These are phyloP conservation scores for Ypsolopha scabrella DNA, from an alignment of 2,888 invertebrate genomes.

Conservation along the genomic window DNA sequence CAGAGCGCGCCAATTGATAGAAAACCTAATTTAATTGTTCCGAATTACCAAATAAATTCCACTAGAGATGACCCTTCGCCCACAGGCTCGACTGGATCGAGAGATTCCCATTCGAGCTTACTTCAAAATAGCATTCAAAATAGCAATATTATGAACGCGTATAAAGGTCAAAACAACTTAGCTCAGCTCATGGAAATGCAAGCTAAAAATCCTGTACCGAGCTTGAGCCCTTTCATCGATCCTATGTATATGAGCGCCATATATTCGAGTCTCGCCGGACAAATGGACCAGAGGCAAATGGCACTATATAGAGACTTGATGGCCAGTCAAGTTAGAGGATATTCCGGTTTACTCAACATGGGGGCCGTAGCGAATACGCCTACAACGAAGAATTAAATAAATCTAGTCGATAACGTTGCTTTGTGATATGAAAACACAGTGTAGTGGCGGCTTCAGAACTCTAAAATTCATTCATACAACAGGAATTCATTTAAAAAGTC, in stretches of 20 bases:
- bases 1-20: conserved; percentile 14
- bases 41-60: conserved; percentile 41
- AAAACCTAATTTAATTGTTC: conserved; percentile 38
- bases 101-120: conserved; percentile 19
- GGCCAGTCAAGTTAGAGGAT: conserved; percentile 44
- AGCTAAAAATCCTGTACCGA: conserved; percentile 19
- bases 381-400: conserved; percentile 49
- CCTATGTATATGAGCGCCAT: conserved; percentile 51
- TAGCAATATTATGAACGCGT: conserved; percentile 3
- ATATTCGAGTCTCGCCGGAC: conserved; percentile 44
- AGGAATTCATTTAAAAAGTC: no score
- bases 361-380: conserved; percentile 35
- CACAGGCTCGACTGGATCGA: conserved; percentile 31
- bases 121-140: conserved; percentile 10
- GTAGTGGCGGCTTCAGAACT: neutral
- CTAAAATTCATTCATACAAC: neutral
- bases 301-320: conserved; percentile 55
- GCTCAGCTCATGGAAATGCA: conserved; percentile 30
- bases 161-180: conserved; percentile 19
- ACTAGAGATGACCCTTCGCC: conserved; percentile 35
- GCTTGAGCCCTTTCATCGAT: conserved; percentile 37
- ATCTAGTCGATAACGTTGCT: conserved; percentile 2
- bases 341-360: conserved; percentile 39
- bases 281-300: conserved; percentile 51
- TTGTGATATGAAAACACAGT: conserved; percentile 11